Conservation (phyloP, 1,140 invertebrate genomes). For the Octopus sinensis region DNA sequence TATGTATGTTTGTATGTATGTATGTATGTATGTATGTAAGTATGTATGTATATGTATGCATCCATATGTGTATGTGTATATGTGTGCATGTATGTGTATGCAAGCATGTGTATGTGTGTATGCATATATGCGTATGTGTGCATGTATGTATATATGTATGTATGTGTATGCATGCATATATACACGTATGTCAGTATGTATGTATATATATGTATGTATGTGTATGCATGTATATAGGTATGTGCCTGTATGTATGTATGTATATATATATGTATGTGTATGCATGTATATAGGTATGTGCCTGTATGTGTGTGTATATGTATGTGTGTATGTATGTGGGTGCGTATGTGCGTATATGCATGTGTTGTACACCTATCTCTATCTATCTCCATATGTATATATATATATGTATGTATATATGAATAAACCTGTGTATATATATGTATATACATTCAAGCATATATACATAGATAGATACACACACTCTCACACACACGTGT, state of each 20-base stretch:
- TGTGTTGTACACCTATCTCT: background rate
- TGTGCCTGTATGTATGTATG: background rate
- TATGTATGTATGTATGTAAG: background rate
- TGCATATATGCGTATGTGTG: background rate
- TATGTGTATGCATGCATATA: background rate
- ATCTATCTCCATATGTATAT: background rate
- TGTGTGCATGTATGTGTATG: background rate
- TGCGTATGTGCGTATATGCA: background rate
- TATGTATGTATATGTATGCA: background rate
- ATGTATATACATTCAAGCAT: background rate
- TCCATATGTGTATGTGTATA: background rate
- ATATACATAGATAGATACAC: too few species aligned
- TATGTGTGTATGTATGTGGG: background rate
- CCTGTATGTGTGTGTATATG: background rate
- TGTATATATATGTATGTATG: background rate
- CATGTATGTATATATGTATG: background rate
- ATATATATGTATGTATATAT: background rate
- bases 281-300: background rate
- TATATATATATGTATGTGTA: background rate
- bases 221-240: background rate
- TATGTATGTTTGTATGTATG: background rate
- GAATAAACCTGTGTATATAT: background rate
- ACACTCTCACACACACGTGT: too few species aligned
- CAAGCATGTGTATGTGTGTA: background rate
- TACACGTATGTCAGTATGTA: background rate